A percentile compares a stretch with the other conserved stretches of the same genome.
These are phyloP conservation scores for Sebastolobus altivelis DNA, from an alignment of 2,797 vertebrate genomes.

Conservation along the genomic window DNA sequence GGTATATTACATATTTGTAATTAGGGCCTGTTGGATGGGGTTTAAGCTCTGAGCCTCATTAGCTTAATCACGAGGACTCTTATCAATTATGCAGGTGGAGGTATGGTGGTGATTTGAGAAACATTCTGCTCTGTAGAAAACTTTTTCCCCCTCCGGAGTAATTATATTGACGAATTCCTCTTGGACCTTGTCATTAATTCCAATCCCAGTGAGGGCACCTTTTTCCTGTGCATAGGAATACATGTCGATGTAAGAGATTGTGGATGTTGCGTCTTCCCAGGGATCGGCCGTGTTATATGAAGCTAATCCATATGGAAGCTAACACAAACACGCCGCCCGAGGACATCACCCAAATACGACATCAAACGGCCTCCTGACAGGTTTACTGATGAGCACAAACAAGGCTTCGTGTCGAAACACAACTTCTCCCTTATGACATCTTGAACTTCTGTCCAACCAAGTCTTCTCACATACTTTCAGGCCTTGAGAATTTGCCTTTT, in stretches of 20 bases:
- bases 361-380: constrained; percentile 85
- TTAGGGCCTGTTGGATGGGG: constrained; percentile 78
- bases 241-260: constrained; percentile 18
- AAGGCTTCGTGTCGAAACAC: constrained; percentile 85
- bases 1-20: constrained; percentile 85
- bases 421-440: constrained; percentile 83
- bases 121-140: constrained; percentile 69
- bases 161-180: constrained; percentile 72
- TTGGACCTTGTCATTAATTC: constrained; percentile 67
- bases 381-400: constrained; percentile 88
- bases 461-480: constrained; percentile 84
- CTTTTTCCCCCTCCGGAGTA: constrained; percentile 58
- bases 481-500: constrained; percentile 79
- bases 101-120: constrained; percentile 78
- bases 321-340: constrained; percentile 82
- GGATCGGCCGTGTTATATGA: constrained; percentile 68
- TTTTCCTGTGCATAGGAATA: constrained; percentile 19
- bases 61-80: constrained; percentile 76
- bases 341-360: constrained; percentile 83
- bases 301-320: constrained; percentile 84
- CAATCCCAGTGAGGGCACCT: constrained; percentile 29
- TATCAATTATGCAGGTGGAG: constrained; percentile 83
- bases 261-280: constrained; percentile 59
- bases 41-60: constrained; percentile 81
- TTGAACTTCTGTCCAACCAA: constrained; percentile 86